Conservation (phyloP, 1,140 invertebrate genomes). For the Drosophila lowei region DNA sequence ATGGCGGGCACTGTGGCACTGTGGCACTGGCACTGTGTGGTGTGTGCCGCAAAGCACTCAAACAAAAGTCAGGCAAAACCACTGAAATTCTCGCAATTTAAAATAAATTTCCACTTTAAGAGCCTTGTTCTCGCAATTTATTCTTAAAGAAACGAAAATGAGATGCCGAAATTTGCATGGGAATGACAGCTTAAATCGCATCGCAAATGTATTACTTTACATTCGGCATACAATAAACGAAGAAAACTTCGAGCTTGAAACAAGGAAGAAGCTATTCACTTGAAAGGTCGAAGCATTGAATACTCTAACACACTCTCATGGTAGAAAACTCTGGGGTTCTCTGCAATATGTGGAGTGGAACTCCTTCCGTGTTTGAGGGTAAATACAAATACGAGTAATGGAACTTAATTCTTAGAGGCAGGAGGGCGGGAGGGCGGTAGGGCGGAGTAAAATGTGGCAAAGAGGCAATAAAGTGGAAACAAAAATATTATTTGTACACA, state of each 20-base stretch:
- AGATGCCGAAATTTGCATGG: constrained; percentile 13
- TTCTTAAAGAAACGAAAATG: constrained; percentile 3
- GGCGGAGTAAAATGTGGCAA: neutral
- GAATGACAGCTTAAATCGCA: constrained; percentile 10
- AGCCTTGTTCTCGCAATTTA: neutral
- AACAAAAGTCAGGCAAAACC: constrained; percentile 15
- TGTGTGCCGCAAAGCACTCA: constrained; percentile 1
- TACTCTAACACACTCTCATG: too few species aligned
- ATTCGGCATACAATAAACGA: neutral
- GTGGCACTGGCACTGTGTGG: too few species aligned
- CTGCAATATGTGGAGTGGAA: neutral
- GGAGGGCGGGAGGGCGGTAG: too few species aligned
- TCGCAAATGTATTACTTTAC: constrained; percentile 29
- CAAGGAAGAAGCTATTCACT: neutral
- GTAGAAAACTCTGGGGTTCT: neutral
- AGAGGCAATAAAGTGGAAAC: constrained; percentile 23
- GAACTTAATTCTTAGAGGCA: neutral
- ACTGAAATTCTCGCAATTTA: neutral
- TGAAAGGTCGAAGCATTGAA: too few species aligned
- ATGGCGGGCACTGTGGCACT: neutral
- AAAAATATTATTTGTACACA: constrained; percentile 16
- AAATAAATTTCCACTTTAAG: constrained; percentile 3
- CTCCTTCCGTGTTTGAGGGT: too few species aligned
- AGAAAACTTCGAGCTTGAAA: neutral
- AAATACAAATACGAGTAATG: neutral